Evolutionary conservation across 2,113 vertebrate species (phyloP), one percentile per base, ranked within the genome.

Genomic region (Lophotis ruficrista): DNA sequence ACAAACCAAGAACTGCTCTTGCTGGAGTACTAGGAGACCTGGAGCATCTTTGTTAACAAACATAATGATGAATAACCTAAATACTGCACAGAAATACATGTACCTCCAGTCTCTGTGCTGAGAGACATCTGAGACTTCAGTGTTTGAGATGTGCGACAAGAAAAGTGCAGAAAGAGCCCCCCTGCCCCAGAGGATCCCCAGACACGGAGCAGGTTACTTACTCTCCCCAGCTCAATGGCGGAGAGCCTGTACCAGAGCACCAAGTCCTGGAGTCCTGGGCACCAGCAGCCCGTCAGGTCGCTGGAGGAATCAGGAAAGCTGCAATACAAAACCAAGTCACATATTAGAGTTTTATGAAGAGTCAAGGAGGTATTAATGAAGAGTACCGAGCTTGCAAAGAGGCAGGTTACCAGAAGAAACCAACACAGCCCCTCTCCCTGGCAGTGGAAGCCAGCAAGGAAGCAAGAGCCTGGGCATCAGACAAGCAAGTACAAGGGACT

Each of bases 391-490:
- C 4, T 78, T 14, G 4, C 54, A 60, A 64, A 78, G 43, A 47
- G 68, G 7, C 9, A 10, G 35, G 68, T 83, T 61, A 82, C 12
- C 48, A 62, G 2, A 54, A 50, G 24, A 90, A 68, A 83, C 21
- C 30, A 7, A 24, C 57, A 31, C 0, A 1, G 47, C n/a, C 0
- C 0, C 17, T 5, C 61, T 41, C 37, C 37, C 58, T 7, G 3
- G 43, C 23, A 21, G 15, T 3, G 10, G 70, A 58, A 70, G 61
- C 48, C n/a, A 83, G 58, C 12, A 85, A 47, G 51, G 43, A 65
- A 38, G 50, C 1, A 2, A 77, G 68, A 50, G 64, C 28, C 35
- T 90, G 69, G 58, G 81, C 94, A 85, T 83, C 64, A 48, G 73
- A 61, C 1, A 0, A 65, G 47, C 47, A 78, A 78, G n/a, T 45